Conservation (phyloP, 2,113 vertebrate genomes). For the Oxyruncus cristatus region DNA sequence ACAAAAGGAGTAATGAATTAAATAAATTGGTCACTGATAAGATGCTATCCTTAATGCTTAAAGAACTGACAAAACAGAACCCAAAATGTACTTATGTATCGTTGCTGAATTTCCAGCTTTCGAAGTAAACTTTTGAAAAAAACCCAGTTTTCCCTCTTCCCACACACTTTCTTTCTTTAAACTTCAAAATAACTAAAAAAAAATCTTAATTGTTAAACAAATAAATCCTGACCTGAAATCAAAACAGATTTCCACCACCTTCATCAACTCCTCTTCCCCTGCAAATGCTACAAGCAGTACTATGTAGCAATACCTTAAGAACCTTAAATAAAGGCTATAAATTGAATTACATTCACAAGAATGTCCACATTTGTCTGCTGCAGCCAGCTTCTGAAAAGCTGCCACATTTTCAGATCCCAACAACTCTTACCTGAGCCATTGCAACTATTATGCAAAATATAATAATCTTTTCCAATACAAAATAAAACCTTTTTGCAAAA, state of each 20-base stretch:
- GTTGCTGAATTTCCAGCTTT: not conserved
- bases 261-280: not conserved
- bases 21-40: not conserved
- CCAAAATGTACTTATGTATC: not conserved
- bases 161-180: not conserved
- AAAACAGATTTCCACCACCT: not conserved
- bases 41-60: not conserved
- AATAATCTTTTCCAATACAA: not conserved
- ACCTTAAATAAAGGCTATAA: not conserved
- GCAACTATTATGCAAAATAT: not conserved
- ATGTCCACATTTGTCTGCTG: accelerated
- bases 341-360: not conserved
- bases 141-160: not conserved
- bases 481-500: not conserved
- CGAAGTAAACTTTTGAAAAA: not conserved
- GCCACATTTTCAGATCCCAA: not conserved
- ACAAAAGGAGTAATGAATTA: not conserved
- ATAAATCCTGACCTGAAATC: not conserved
- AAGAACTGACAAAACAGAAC: not conserved
- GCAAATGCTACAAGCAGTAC: not conserved
- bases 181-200: not conserved
- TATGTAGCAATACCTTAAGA: not conserved
- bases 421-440: not conserved
- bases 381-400: not conserved
- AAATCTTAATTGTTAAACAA: not conserved